Evolutionary conservation across 2,113 vertebrate species (phyloP).

Genomic region (Scolopax mira): DNA sequence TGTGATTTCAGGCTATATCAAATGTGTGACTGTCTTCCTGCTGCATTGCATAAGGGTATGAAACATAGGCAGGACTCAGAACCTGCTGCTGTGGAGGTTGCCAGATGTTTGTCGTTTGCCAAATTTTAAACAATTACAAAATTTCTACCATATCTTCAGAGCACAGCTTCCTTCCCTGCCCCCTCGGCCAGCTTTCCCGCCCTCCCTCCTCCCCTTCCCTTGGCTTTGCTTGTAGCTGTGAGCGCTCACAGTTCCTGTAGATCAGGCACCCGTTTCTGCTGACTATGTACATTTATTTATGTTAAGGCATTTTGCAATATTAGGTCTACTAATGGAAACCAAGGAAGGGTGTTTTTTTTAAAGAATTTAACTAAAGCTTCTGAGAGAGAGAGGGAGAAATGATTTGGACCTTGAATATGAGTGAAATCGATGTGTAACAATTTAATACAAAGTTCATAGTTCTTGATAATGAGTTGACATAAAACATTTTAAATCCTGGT

Average conservation of each 20-base stretch:
- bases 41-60: background rate
- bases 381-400: background rate
- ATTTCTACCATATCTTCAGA: slow-evolving; percentile 53
- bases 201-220: slow-evolving; percentile 17
- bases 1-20: slow-evolving; percentile 11
- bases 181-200: slow-evolving; percentile 23
- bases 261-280: slow-evolving; percentile 29
- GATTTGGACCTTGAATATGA: background rate
- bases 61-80: background rate
- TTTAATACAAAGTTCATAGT: background rate
- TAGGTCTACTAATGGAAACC: background rate
- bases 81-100: background rate
- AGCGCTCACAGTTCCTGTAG: background rate
- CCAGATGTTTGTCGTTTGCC: slow-evolving; percentile 52
- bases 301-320: background rate
- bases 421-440: background rate
- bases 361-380: background rate
- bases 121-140: slow-evolving; percentile 58
- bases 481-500: background rate
- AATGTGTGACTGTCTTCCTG: slow-evolving; percentile 9
- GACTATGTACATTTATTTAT: background rate
- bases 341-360: background rate
- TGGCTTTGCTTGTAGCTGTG: slow-evolving; percentile 11
- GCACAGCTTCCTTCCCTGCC: slow-evolving; percentile 60
- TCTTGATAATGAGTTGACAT: background rate